phyloP scores from a whole-genome alignment of 2,888 invertebrate genomes.

The Cyclophora punctaria region DNA sequence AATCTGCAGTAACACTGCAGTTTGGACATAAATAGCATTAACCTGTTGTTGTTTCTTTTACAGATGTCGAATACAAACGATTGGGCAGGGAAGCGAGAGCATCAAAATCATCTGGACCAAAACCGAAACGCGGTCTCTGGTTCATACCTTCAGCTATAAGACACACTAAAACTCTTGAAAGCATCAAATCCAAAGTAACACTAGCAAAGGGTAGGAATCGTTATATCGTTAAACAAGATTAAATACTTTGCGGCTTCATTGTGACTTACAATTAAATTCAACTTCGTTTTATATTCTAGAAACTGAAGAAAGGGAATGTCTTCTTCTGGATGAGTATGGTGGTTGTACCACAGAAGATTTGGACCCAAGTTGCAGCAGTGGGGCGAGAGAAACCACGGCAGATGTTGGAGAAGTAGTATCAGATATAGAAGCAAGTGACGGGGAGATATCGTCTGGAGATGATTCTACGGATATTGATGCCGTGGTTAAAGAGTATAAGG shows the following conservation, averaged over 20 bases:
- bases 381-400: conserved; percentile 36
- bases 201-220: conserved; percentile 43
- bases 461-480: conserved; percentile 86
- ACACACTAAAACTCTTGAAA: conserved; percentile 67
- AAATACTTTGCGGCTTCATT: too few relatives aligned
- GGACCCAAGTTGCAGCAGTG: conserved; percentile 49
- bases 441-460: conserved; percentile 74
- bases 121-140: conserved; percentile 63
- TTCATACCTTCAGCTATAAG: conserved; percentile 68
- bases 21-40: too few relatives aligned
- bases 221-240: neutral
- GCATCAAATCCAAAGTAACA: conserved; percentile 63
- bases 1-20: too few relatives aligned
- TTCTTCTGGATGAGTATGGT: conserved; percentile 74
- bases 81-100: conserved; percentile 50
- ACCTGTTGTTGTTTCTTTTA: neutral
- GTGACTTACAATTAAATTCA: neutral
- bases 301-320: conserved; percentile 75
- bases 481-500: conserved; percentile 84
- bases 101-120: conserved; percentile 41
- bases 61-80: conserved; percentile 68
- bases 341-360: conserved; percentile 54
- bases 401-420: conserved; percentile 53
- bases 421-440: conserved; percentile 69
- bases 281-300: conserved; percentile 29